Evolutionary conservation across 2,113 vertebrate genomes (phyloP).

Genomic region (Larimichthys polyactis): DNA sequence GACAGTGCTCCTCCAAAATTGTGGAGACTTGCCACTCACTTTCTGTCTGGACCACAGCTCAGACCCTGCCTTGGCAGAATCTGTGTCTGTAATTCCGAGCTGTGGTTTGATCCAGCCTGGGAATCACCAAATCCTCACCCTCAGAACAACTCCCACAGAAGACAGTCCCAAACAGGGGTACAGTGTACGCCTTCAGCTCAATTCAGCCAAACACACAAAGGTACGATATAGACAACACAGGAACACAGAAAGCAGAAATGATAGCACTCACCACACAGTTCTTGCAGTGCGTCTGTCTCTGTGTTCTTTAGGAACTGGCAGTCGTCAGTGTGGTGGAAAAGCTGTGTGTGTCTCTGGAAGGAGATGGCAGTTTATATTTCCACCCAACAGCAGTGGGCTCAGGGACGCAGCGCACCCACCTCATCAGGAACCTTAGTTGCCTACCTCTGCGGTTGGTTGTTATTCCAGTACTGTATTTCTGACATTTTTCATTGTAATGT

Average conservation of each 20-base stretch:
- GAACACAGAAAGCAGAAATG: too few species aligned
- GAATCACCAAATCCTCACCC: constrained; percentile 89
- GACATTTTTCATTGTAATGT: constrained; percentile 26
- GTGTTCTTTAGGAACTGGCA: constrained; percentile 84
- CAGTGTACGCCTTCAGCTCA: constrained; percentile 86
- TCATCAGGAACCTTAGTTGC: constrained; percentile 87
- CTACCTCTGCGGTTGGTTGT: constrained; percentile 81
- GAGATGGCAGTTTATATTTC: constrained; percentile 86
- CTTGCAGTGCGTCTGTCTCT: neutral
- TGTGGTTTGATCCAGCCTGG: constrained; percentile 86
- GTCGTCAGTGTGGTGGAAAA: constrained; percentile 85
- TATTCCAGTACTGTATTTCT: constrained; percentile 11
- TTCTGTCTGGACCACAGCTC: constrained; percentile 83
- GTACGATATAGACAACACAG: constrained; percentile 70
- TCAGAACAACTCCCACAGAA: constrained; percentile 84
- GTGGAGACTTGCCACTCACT: constrained; percentile 82
- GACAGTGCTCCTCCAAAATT: constrained; percentile 88
- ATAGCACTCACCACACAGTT: neutral
- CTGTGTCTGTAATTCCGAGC: constrained; percentile 83
- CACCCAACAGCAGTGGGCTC: constrained; percentile 88
- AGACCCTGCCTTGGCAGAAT: constrained; percentile 19
- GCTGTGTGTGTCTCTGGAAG: constrained; percentile 85
- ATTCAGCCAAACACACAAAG: constrained; percentile 86
- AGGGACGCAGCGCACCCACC: constrained; percentile 77
- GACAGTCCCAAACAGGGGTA: constrained; percentile 77